Percentiles rank a stretch among this genome's conserved stretches.
These are phyloP conservation scores for Orchesella cincta DNA, from an alignment of 1,140 invertebrate genomes.

Conservation along the genomic window DNA sequence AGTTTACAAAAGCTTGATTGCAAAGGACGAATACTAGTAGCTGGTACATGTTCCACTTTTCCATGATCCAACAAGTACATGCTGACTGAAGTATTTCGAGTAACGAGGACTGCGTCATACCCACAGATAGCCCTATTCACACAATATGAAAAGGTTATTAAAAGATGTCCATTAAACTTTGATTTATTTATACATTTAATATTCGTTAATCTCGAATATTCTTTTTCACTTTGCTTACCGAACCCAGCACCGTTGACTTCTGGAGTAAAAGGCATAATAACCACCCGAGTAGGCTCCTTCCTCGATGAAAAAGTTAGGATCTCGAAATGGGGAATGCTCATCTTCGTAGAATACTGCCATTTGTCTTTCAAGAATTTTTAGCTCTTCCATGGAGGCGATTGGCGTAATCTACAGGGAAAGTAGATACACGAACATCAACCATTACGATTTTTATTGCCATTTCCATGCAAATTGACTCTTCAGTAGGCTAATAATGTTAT, in stretches of 20 bases:
- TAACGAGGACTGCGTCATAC: conserved; percentile 15
- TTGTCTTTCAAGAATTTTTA: not conserved
- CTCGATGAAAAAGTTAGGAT: conserved; percentile 20
- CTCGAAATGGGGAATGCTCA: conserved; percentile 17
- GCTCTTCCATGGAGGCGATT: not conserved
- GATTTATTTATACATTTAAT: not conserved
- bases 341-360: conserved; percentile 28
- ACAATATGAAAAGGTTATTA: not conserved
- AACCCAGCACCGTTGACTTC: conserved; percentile 23
- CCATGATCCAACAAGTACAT: conserved; percentile 16
- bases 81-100: not conserved
- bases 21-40: conserved; percentile 3
- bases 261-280: conserved; percentile 13
- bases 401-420: not conserved
- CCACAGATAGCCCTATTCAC: not conserved
- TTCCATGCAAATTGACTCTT: too few species aligned
- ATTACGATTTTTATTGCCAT: too few species aligned
- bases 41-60: not conserved
- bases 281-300: conserved; percentile 5
- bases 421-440: too few species aligned
- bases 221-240: not conserved
- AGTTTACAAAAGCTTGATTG: conserved; percentile 23
- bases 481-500: too few species aligned
- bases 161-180: too few species aligned
- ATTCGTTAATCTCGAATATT: not conserved